phyloP scores from a whole-genome alignment of 2,888 invertebrate species.

The Meta bourneti region DNA sequence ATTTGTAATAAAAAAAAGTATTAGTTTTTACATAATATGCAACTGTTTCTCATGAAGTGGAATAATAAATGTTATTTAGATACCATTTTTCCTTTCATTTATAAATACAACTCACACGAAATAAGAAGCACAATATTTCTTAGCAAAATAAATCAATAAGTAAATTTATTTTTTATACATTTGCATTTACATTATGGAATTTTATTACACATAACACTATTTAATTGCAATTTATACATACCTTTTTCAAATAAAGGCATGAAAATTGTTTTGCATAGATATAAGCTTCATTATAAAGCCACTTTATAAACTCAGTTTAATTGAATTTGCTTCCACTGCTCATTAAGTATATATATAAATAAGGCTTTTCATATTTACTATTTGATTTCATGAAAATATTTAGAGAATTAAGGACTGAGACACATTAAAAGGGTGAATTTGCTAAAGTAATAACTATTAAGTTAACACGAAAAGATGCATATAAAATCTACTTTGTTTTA shows the following conservation, averaged over 20 bases:
- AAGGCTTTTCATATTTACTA: neutral
- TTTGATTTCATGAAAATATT: neutral
- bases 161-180: constrained; percentile 72
- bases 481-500: constrained; percentile 44
- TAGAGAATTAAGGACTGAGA: neutral
- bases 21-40: neutral
- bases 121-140: constrained; percentile 26
- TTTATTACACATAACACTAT: constrained; percentile 8
- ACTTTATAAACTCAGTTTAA: neutral
- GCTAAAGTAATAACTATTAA: constrained; percentile 13
- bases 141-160: constrained; percentile 72
- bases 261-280: constrained; percentile 35
- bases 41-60: neutral
- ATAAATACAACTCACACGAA: neutral
- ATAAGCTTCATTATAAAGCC: constrained; percentile 25
- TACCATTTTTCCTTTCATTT: neutral
- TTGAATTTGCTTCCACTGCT: no score
- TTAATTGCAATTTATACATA: constrained; percentile 8
- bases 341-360: neutral
- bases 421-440: neutral
- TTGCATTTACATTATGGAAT: constrained; percentile 69
- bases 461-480: constrained; percentile 23
- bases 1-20: neutral
- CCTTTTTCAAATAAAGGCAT: constrained; percentile 26
- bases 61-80: constrained; percentile 62